Evolutionary conservation across 2,888 invertebrate species (phyloP).

Genomic region (Gastrophysa polygoni): DNA sequence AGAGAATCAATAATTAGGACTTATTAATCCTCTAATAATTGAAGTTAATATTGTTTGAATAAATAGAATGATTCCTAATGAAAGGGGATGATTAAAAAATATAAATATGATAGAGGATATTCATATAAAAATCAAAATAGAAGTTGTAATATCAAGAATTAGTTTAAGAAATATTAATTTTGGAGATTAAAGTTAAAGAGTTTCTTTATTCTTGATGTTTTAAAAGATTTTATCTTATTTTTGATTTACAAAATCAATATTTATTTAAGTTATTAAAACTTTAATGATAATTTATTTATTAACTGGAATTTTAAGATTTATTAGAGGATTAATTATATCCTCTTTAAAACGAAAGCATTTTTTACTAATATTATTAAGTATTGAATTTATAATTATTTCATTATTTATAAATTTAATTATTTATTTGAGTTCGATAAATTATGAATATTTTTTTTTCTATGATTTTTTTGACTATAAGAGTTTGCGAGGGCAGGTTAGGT

Average conservation of each 20-base stretch:
- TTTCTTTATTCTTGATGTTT: conserved; percentile 66
- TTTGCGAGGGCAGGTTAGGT: conserved; percentile 70
- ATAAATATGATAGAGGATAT: conserved; percentile 56
- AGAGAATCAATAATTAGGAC: conserved; percentile 64
- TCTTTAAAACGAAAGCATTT: conserved; percentile 65
- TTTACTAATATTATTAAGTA: conserved; percentile 65
- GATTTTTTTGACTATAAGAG: conserved; percentile 67
- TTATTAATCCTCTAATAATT: conserved; percentile 59
- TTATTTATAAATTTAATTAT: conserved; percentile 53
- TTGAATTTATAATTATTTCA: conserved; percentile 65
- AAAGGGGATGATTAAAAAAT: conserved; percentile 61
- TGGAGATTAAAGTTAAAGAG: conserved; percentile 69
- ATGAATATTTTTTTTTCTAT: conserved; percentile 65
- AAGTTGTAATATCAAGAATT: conserved; percentile 61
- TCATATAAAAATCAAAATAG: conserved; percentile 50
- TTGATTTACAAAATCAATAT: too few relatives aligned
- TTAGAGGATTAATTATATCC: conserved; percentile 62
- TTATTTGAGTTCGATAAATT: conserved; percentile 59
- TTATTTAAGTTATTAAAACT: too few relatives aligned
- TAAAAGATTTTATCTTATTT: conserved; percentile 62
- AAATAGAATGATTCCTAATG: conserved; percentile 63
- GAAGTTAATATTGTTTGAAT: conserved; percentile 62
- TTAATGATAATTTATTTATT: conserved; percentile 15
- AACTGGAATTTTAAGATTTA: conserved; percentile 59
- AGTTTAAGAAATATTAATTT: conserved; percentile 75